phyloP scores from a whole-genome alignment of 1,140 invertebrate genomes.

The Megathymus violae region DNA sequence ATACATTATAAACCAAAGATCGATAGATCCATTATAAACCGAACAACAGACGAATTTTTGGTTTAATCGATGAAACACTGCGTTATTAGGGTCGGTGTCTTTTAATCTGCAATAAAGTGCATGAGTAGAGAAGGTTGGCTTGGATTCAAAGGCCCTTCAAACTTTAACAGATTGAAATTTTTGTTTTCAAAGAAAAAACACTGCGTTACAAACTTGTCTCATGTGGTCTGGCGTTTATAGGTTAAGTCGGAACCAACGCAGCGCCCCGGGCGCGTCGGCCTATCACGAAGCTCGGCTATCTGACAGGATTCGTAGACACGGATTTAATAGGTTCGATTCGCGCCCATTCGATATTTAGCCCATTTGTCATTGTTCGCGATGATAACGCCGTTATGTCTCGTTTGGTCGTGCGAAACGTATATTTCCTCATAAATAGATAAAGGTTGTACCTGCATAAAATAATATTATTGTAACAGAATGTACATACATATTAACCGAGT shows the following conservation, averaged over 20 bases:
- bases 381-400: constrained; percentile 18
- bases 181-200: too few species aligned
- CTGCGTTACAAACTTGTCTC: not conserved
- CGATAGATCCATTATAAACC: too few species aligned
- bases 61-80: too few species aligned
- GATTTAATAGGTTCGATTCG: constrained; percentile 40
- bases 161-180: too few species aligned
- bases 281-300: constrained; percentile 49
- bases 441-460: constrained; percentile 4
- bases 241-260: constrained; percentile 14
- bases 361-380: constrained; percentile 48
- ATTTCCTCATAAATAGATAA: constrained; percentile 20
- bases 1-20: too few species aligned
- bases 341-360: constrained; percentile 43
- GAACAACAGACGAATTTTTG: too few species aligned
- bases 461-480: not conserved
- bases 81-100: too few species aligned
- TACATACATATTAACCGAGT: too few species aligned
- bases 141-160: too few species aligned
- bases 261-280: constrained; percentile 42
- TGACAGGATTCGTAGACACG: constrained; percentile 40
- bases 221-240: not conserved
- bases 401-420: constrained; percentile 28
- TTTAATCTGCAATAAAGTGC: too few species aligned
- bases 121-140: too few species aligned